Base-by-base conservation (phyloP, 2,797 vertebrate species). In the Dipus sagitta region DNA sequence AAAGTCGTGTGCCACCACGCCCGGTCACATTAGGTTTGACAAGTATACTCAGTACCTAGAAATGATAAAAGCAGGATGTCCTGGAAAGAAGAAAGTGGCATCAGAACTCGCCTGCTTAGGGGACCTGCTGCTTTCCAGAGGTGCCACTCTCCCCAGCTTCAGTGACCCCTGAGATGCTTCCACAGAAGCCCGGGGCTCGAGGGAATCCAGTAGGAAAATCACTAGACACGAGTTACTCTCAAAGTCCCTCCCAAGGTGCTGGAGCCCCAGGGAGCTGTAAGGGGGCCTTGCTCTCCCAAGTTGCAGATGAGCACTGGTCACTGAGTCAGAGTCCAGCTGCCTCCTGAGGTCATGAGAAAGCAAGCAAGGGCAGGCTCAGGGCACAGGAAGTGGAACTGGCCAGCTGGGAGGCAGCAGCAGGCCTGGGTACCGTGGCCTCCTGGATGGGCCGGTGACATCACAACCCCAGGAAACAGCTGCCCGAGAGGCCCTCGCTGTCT, bases 381-480 rank as follows among this genome's bases (percentile, higher is more conserved):
- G 97, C 1, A 0, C 97, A 97, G 98, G 98, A 98, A 98, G 95
- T 88, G n/a, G 92, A 92, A 82, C 91, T 15, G 77, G 96, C 93
- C 96, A 97, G 96, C 97, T 95, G 85, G 76, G 26, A 70, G 93
- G 87, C 70, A 94, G 94, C 76, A 68, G 95, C 87, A 95, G 65
- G 3, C 4, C 32, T 95, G 60, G 91, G 97, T 98, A 96, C 96
- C 0, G 9, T 80, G 95, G 98, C 97, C 98, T 98, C 97, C 97
- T 98, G 97, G 97, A 98, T 97, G 97, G 86, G 64, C 97, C 74
- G 7, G 70, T 98, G 98, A 98, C 98, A 98, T 98, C 98, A 97
- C 97, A 96, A 77, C 95, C 71, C 97, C 97, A 98, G 98, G 98
- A 98, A 98, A 96, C 98, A 98, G 98, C 98, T 98, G 98, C 97